Conservation (phyloP, 2,797 vertebrate species). For the Malurus leucopterus region DNA sequence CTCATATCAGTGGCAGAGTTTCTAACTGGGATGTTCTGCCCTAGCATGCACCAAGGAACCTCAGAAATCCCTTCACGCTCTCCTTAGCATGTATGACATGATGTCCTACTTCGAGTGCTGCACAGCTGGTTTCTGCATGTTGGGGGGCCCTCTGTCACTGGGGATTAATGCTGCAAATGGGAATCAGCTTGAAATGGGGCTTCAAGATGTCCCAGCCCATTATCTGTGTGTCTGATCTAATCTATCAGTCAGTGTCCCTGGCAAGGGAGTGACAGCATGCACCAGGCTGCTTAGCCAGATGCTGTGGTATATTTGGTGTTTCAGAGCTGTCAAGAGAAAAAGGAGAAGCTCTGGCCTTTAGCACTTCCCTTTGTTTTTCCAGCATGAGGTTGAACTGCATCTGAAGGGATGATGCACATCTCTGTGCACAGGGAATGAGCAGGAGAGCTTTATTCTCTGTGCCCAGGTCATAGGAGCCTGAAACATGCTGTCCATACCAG, state of each 20-base stretch:
- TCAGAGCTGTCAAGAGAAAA: conserved; percentile 21
- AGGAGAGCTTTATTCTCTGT: background rate
- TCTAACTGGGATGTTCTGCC: background rate
- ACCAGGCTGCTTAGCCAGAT: conserved; percentile 39
- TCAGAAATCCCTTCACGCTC: background rate
- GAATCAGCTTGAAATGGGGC: background rate
- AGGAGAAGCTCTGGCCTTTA: background rate
- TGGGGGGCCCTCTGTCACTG: conserved; percentile 31
- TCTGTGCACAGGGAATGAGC: background rate
- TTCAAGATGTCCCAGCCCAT: conserved; percentile 40
- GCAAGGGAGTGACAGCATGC: background rate
- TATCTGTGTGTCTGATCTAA: conserved; percentile 37
- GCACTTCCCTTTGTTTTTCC: background rate
- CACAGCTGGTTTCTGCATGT: conserved; percentile 27
- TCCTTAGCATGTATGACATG: background rate
- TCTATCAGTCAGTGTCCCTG: conserved; percentile 46
- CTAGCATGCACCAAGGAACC: background rate
- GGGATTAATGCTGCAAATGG: conserved; percentile 35
- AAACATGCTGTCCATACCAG: background rate
- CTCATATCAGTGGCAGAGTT: background rate
- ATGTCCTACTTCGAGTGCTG: conserved; percentile 23
- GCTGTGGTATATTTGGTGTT: conserved; percentile 11
- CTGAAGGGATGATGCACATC: background rate
- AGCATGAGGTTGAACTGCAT: background rate
- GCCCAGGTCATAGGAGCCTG: background rate